Evolutionary conservation across 2,888 invertebrate species (phyloP).

Genomic region (Leptinotarsa tumamoca): DNA sequence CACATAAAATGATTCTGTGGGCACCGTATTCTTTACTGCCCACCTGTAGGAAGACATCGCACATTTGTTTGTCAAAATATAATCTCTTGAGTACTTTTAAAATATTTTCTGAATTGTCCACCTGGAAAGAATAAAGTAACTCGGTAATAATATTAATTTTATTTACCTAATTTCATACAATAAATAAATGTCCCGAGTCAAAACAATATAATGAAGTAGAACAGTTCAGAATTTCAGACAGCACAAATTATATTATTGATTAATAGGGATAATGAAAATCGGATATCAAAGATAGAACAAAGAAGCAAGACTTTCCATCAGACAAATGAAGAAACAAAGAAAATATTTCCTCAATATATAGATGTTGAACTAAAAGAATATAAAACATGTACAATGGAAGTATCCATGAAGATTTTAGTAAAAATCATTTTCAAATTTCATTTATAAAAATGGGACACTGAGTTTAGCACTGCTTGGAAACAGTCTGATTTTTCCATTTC

Average conservation of each 20-base stretch:
- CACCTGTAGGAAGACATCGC: conserved; percentile 88
- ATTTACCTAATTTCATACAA: not conserved
- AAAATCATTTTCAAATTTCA: too few species aligned
- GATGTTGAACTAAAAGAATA: too few species aligned
- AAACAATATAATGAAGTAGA: too few species aligned
- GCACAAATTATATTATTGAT: too few species aligned
- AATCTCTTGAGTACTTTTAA: conserved; percentile 84
- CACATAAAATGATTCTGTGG: conserved; percentile 91
- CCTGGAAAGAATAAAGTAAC: conserved; percentile 67
- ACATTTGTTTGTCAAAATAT: conserved; percentile 88
- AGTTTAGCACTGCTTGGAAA: too few species aligned
- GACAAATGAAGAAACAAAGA: too few species aligned
- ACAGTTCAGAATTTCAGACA: too few species aligned
- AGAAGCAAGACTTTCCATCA: not conserved
- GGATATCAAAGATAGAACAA: not conserved
- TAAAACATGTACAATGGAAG: too few species aligned
- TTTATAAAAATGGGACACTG: too few species aligned
- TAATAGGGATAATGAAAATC: not conserved
- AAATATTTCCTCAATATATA: too few species aligned
- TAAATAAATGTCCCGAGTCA: not conserved
- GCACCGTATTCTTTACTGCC: conserved; percentile 86
- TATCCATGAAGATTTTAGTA: too few species aligned
- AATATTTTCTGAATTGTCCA: conserved; percentile 87
- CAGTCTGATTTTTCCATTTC: too few species aligned
- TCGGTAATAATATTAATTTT: not conserved